A percentile compares a stretch with the other conserved stretches of the same genome.
These are phyloP conservation scores for Embidobia sp. DNA, from an alignment of 2,888 invertebrate genomes.

Conservation along the genomic window DNA sequence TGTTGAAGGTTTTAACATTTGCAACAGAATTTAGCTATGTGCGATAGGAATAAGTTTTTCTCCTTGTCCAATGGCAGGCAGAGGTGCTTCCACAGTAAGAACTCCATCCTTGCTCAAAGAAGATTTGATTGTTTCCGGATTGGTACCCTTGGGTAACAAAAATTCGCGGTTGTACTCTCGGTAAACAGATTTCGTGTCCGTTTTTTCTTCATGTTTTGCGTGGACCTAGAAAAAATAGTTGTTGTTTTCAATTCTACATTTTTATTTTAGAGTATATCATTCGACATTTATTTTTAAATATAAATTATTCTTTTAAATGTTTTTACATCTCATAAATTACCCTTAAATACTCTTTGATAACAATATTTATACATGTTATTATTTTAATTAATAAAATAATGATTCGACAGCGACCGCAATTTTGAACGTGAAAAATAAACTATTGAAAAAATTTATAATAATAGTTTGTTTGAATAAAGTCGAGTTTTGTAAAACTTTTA, in stretches of 20 bases:
- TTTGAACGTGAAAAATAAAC: too few species aligned
- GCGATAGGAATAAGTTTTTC: conserved; percentile 93
- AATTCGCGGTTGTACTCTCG: conserved; percentile 99
- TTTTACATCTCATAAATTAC: too few species aligned
- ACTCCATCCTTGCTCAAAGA: conserved; percentile 98
- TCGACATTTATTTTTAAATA: too few species aligned
- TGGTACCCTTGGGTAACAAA: conserved; percentile 97
- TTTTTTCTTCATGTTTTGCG: conserved; percentile 99
- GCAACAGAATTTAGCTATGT: conserved; percentile 82
- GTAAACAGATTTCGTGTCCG: conserved; percentile 97
- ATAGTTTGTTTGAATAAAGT: too few species aligned
- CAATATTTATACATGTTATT: too few species aligned
- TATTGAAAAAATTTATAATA: too few species aligned
- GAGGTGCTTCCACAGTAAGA: conserved; percentile 97
- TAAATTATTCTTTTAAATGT: too few species aligned
- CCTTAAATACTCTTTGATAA: too few species aligned
- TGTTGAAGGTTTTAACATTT: conserved; percentile 48
- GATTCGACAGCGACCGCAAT: too few species aligned
- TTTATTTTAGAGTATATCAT: too few species aligned
- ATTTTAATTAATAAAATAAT: too few species aligned
- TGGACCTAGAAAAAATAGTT: conserved; percentile 88
- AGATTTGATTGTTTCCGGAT: conserved; percentile 97
- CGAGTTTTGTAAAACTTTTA: too few species aligned
- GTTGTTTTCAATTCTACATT: neutral
- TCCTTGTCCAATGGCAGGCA: conserved; percentile 92